Evolutionary conservation across 1,140 invertebrate genomes (phyloP).

Genomic region (Epicauta chinensis): DNA sequence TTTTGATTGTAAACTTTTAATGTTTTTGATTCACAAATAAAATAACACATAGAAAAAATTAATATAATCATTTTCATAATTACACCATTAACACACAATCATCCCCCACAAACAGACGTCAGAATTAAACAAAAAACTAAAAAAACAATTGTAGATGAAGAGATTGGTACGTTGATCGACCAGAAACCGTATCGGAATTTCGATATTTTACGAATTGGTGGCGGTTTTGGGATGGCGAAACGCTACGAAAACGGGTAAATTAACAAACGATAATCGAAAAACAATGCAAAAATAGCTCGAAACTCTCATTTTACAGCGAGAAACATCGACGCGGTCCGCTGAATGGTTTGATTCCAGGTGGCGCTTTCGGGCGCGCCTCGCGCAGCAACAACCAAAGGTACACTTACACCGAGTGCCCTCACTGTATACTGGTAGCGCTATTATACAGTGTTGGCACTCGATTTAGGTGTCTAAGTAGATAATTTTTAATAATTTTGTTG

Average conservation of each 20-base stretch:
- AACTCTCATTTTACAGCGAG: not conserved
- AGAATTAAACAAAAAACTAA: too few relatives aligned
- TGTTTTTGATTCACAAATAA: not conserved
- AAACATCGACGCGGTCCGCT: conserved; percentile 8
- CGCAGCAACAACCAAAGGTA: conserved; percentile 4
- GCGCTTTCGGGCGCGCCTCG: conserved; percentile 6
- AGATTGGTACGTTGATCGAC: not conserved
- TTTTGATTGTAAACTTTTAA: not conserved
- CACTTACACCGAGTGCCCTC: conserved; percentile 1
- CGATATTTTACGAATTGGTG: conserved; percentile 5
- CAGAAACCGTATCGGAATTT: conserved; percentile 5
- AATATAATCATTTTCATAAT: too few relatives aligned
- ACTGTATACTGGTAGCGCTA: too few relatives aligned
- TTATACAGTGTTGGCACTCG: not conserved
- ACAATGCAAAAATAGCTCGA: not conserved
- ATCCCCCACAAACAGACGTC: too few relatives aligned
- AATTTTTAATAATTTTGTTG: too few relatives aligned
- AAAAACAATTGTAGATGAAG: not conserved
- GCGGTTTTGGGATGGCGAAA: conserved; percentile 6
- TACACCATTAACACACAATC: too few relatives aligned
- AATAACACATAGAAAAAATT: too few relatives aligned
- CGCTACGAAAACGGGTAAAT: conserved; percentile 1
- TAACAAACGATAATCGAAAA: too few relatives aligned
- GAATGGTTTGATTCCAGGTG: conserved; percentile 10
- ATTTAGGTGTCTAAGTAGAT: too few relatives aligned